A percentile compares a stretch with the other conserved stretches of the same genome.
phyloP scores from a whole-genome alignment of 1,140 invertebrate genomes.

The Diorhabda carinulata region DNA sequence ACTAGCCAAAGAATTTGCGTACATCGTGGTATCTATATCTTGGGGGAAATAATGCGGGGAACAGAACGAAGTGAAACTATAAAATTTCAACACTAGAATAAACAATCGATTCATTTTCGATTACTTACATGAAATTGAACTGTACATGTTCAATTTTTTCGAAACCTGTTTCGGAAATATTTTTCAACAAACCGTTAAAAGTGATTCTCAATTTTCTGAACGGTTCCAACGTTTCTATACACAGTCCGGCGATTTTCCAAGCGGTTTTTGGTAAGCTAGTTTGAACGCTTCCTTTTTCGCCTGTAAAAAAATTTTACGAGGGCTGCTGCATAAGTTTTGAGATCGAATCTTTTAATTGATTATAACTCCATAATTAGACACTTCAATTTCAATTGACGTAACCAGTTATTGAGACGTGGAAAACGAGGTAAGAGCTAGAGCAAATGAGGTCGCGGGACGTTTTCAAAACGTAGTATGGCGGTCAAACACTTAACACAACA shows the following conservation, averaged over 20 bases:
- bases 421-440: too few relatives aligned
- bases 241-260: slow-evolving; percentile 36
- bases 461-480: too few relatives aligned
- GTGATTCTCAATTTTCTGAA: slow-evolving; percentile 33
- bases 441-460: too few relatives aligned
- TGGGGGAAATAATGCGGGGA: slow-evolving; percentile 34
- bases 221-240: slow-evolving; percentile 38
- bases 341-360: too few relatives aligned
- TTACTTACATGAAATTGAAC: slow-evolving; percentile 42
- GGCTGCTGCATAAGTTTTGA: too few relatives aligned
- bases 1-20: slow-evolving; percentile 34
- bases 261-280: slow-evolving; percentile 27
- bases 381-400: too few relatives aligned
- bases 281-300: slow-evolving; percentile 18
- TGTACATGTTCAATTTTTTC: slow-evolving; percentile 36
- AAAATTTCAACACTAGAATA: not conserved
- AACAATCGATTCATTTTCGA: too few relatives aligned
- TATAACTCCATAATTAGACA: too few relatives aligned
- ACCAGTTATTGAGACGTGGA: too few relatives aligned
- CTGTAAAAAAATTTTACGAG: slow-evolving; percentile 18
- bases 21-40: slow-evolving; percentile 29
- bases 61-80: slow-evolving; percentile 37
- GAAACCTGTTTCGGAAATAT: slow-evolving; percentile 21
- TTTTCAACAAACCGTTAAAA: slow-evolving; percentile 38
- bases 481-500: too few relatives aligned